These are phyloP conservation scores for Cydia pomonella DNA, from an alignment of 1,140 invertebrate genomes.

Conservation along the genomic window DNA sequence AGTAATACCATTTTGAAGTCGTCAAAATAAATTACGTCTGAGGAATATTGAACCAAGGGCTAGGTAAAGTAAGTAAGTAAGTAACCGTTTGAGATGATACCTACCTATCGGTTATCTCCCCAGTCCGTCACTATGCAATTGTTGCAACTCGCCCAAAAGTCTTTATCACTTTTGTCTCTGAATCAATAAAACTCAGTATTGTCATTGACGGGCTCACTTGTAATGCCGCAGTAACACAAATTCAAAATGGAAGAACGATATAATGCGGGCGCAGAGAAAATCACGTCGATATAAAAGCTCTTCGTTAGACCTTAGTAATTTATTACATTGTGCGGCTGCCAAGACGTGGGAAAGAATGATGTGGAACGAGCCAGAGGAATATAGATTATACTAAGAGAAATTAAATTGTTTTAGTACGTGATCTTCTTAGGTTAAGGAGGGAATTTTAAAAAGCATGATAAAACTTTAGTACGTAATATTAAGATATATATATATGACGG, in stretches of 20 bases:
- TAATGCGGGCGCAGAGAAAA: constrained; percentile 42
- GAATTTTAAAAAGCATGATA: neutral
- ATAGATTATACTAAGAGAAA: constrained; percentile 22
- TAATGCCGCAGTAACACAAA: constrained; percentile 40
- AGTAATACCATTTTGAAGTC: too few relatives aligned
- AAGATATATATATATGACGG: too few relatives aligned
- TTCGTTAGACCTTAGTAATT: constrained; percentile 60
- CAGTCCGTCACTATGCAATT: too few relatives aligned
- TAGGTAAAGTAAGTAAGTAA: too few relatives aligned
- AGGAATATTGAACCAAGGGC: too few relatives aligned
- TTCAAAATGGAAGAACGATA: constrained; percentile 41
- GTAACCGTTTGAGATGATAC: too few relatives aligned
- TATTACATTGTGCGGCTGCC: constrained; percentile 60
- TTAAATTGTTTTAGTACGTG: constrained; percentile 31
- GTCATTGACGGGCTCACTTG: neutral
- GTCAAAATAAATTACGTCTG: too few relatives aligned
- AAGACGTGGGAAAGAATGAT: constrained; percentile 48
- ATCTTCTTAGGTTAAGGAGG: neutral
- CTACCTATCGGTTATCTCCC: too few relatives aligned
- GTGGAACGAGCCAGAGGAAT: constrained; percentile 34
- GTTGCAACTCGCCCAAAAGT: neutral
- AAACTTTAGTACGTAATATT: too few relatives aligned
- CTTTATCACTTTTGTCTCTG: neutral
- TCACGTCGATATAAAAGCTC: constrained; percentile 51
- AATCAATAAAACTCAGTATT: constrained; percentile 3